Evolutionary conservation across 2,113 vertebrate species (phyloP).

Genomic region (Noctilio leporinus): DNA sequence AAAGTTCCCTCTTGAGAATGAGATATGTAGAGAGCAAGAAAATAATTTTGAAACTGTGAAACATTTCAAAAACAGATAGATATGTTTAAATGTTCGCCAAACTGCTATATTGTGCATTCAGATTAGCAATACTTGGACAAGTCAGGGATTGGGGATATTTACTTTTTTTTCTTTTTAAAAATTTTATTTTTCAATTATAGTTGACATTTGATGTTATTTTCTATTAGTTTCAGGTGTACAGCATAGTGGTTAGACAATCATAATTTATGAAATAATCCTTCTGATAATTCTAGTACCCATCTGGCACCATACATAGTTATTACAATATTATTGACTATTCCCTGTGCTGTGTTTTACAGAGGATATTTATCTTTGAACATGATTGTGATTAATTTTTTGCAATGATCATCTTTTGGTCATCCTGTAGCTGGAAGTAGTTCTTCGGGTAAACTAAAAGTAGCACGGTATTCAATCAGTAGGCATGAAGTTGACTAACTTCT

Average conservation of each 20-base stretch:
- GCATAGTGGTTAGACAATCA: not conserved
- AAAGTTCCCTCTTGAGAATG: not conserved
- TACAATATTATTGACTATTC: not conserved
- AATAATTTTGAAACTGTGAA: not conserved
- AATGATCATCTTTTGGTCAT: not conserved
- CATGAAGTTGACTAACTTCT: not conserved
- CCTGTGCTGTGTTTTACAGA: not conserved
- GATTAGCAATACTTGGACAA: not conserved
- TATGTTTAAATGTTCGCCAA: not conserved
- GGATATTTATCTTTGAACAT: not conserved
- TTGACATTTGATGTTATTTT: not conserved
- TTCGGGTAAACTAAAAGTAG: not conserved
- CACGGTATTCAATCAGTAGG: not conserved
- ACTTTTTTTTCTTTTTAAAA: not conserved
- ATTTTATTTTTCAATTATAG: not conserved
- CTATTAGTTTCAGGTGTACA: not conserved
- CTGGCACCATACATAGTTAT: not conserved
- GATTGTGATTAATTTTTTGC: not conserved
- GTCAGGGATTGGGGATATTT: not conserved
- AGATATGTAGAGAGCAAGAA: not conserved
- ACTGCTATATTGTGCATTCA: not conserved
- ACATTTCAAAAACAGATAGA: not conserved
- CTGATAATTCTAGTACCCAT: not conserved
- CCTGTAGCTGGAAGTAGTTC: not conserved
- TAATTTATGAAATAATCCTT: not conserved